Conservation (phyloP, 2,113 vertebrate genomes). For the Takifugu flavidus region DNA sequence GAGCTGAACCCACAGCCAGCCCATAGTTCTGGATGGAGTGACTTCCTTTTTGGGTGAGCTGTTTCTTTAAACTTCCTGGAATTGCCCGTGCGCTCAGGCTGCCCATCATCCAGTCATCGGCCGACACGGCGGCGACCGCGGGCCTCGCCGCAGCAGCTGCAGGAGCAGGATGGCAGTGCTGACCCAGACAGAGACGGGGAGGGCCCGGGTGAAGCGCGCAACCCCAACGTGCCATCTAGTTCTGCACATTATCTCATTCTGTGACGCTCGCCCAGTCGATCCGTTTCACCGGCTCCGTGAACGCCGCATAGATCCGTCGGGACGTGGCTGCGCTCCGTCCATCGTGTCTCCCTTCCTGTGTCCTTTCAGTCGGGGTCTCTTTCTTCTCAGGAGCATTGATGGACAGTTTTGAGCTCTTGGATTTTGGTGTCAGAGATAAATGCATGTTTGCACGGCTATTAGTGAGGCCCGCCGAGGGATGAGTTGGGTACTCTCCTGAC, state of each 20-base stretch:
- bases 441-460: constrained; percentile 71
- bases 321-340: constrained; percentile 18
- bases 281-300: constrained; percentile 17
- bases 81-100: constrained; percentile 30
- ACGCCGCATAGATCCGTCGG: constrained; percentile 52
- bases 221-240: constrained; percentile 39
- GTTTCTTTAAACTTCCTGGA: constrained; percentile 31
- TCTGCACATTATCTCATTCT: constrained; percentile 26
- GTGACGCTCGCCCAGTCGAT: constrained; percentile 34
- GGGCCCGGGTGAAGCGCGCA: constrained; percentile 48
- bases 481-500: constrained; percentile 49
- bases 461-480: constrained; percentile 58
- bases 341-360: constrained; percentile 35
- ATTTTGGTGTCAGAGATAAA: constrained; percentile 65
- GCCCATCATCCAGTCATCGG: constrained; percentile 56
- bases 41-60: neutral
- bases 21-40: too few species aligned
- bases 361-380: constrained; percentile 42
- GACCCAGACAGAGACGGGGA: constrained; percentile 44
- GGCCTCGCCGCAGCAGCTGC: constrained; percentile 18
- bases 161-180: constrained; percentile 31
- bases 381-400: constrained; percentile 45
- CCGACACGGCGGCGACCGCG: constrained; percentile 27
- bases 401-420: constrained; percentile 52
- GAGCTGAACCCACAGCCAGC: too few species aligned